Conservation (phyloP, 2,888 invertebrate genomes). For the Drosophila borealis region DNA sequence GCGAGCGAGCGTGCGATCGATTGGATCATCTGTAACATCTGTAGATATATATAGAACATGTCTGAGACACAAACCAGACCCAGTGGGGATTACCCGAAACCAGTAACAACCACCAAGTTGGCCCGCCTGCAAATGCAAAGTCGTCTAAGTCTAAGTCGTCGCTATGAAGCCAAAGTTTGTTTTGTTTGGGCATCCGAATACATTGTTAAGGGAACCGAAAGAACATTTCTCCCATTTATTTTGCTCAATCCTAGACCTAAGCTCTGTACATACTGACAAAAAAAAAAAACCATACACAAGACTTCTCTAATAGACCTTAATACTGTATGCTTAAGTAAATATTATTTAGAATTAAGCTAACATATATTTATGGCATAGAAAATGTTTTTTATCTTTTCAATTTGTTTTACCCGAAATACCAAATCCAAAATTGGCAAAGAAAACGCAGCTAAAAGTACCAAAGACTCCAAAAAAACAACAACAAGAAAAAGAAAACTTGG, state of each 20-base stretch:
- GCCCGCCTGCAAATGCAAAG: conserved; percentile 49
- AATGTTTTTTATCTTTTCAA: conserved; percentile 42
- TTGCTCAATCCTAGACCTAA: conserved; percentile 60
- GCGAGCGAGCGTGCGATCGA: not conserved
- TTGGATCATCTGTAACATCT: conserved; percentile 1
- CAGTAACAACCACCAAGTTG: conserved; percentile 49
- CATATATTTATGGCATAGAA: conserved; percentile 44
- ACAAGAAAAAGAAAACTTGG: conserved; percentile 45
- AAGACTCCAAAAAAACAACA: conserved; percentile 67
- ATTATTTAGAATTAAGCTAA: conserved; percentile 38
- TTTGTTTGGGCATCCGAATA: conserved; percentile 65
- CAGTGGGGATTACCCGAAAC: conserved; percentile 38
- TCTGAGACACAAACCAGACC: conserved; percentile 49
- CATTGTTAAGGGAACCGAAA: conserved; percentile 47
- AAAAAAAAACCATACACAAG: conserved; percentile 36
- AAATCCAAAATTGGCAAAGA: conserved; percentile 69
- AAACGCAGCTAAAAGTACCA: conserved; percentile 81
- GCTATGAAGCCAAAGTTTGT: conserved; percentile 82
- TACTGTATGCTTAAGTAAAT: conserved; percentile 15
- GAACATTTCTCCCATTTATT: conserved; percentile 15
- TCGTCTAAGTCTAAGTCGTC: conserved; percentile 82
- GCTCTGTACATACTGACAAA: conserved; percentile 55
- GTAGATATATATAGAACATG: conserved; percentile 25
- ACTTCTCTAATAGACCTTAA: conserved; percentile 42
- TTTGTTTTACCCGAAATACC: conserved; percentile 54